Base-by-base conservation (phyloP, 37 sponge, comb jelly and placozoan species). In the Halichondria panicea region DNA sequence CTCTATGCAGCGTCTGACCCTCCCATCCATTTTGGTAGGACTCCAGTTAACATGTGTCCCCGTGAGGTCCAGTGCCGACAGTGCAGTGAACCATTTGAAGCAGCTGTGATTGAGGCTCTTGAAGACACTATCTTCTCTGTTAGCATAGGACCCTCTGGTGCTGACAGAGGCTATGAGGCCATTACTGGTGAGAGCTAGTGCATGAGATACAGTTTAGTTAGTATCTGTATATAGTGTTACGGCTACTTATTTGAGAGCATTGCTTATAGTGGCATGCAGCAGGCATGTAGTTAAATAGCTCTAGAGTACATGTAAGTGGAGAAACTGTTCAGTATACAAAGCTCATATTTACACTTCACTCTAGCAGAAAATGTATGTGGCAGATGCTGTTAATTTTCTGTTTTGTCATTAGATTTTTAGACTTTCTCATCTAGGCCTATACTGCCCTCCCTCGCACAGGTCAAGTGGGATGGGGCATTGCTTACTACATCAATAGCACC, bases 401-500 rank as follows among this genome's bases (percentile, higher is more conserved):
- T n/a, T n/a, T n/a, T n/a, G n/a, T n/a, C n/a, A n/a, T n/a, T n/a
- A n/a, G n/a, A n/a, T 9, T 9, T 48, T 48, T 48, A 18, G 50
- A 9, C 50, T 48, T 48, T 18, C 50, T 18, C n/a, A n/a, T n/a
- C n/a, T n/a, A n/a, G n/a, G n/a, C n/a, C n/a, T n/a, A n/a, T n/a
- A n/a, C 22, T 6, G 9, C 56, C 22, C 9, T 3, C 56, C 22
- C 56, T 38, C 68, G 18, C 39, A 1, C 44, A 87, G 86, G 78
- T 42, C 44, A 24, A 3, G 53, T 44, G 40, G 87, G 92, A 22
- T 86, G 87, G 84, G 92, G 87, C 9, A 83, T 91, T 45, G 74
- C 84, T 1, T 91, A 87, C 87, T 91, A 91, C 61, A 25, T 91
- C 48, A 86, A 91, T 60, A 76, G 48, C 39, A 50, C 55, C 34